Conservation (phyloP, 2,113 vertebrate genomes). For the Pseudorhombus dupliciocellatus region DNA sequence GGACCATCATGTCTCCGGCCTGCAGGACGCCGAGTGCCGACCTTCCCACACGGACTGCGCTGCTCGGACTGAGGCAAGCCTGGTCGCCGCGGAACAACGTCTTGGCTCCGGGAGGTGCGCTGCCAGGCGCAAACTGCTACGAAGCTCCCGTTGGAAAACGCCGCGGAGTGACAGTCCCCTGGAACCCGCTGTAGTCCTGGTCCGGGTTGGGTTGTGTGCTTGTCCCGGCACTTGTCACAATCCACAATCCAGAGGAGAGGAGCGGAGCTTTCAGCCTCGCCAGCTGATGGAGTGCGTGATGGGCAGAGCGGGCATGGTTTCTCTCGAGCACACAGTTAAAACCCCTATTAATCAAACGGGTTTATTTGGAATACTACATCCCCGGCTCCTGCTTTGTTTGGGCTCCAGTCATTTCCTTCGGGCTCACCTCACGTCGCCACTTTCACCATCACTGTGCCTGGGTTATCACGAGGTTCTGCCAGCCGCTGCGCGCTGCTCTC, state of each 20-base stretch:
- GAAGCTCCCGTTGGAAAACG: conserved; percentile 25
- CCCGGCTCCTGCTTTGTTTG: conserved; percentile 44
- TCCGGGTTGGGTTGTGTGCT: conserved; percentile 19
- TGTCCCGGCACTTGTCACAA: conserved; percentile 67
- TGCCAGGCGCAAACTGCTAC: conserved; percentile 54
- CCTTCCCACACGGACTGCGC: conserved; percentile 74
- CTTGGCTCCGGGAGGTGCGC: conserved; percentile 70
- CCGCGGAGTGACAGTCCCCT: conserved; percentile 43
- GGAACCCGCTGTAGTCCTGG: conserved; percentile 45
- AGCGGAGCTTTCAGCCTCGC: conserved; percentile 40
- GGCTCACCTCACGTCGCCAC: conserved; percentile 87
- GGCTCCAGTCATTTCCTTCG: conserved; percentile 79
- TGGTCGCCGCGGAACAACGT: conserved; percentile 81
- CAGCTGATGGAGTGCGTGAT: conserved; percentile 41
- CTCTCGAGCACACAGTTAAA: conserved; percentile 13
- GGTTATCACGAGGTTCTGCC: conserved; percentile 75
- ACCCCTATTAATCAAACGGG: conserved; percentile 9
- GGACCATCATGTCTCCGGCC: conserved; percentile 93
- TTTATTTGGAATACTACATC: conserved; percentile 36
- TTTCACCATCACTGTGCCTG: conserved; percentile 90
- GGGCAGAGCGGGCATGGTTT: conserved; percentile 42
- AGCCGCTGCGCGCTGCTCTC: conserved; percentile 86
- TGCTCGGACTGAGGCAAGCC: conserved; percentile 76
- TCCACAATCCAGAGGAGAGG: conserved; percentile 72
- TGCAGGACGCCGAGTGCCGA: conserved; percentile 77